Evolutionary conservation across 2,888 invertebrate genomes (phyloP).

Genomic region (Dryobota labecula): DNA sequence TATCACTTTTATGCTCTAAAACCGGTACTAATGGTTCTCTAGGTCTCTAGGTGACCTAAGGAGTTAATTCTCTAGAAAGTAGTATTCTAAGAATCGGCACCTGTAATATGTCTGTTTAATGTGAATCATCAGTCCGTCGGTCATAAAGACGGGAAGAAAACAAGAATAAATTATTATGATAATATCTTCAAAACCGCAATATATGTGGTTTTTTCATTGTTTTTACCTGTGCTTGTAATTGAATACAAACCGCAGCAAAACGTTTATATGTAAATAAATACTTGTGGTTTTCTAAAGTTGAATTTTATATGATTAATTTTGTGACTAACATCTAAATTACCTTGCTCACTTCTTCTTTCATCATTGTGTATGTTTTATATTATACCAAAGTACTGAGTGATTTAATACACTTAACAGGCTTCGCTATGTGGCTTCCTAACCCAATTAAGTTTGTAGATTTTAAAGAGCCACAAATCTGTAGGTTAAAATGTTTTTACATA

Average conservation of each 20-base stretch:
- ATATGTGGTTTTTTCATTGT: neutral
- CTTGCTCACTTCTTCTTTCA: neutral
- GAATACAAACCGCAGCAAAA: conserved; percentile 23
- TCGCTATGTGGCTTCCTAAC: conserved; percentile 30
- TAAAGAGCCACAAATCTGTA: neutral
- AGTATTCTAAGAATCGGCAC: conserved; percentile 28
- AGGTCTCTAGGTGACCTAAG: conserved; percentile 31
- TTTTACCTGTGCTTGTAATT: conserved; percentile 2
- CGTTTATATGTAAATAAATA: no score
- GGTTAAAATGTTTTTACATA: no score
- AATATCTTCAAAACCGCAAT: conserved; percentile 22
- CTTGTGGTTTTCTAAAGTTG: conserved; percentile 13
- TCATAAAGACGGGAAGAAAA: conserved; percentile 12
- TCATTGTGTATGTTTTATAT: neutral
- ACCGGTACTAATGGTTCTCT: conserved; percentile 26
- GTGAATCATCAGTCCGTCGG: conserved; percentile 29
- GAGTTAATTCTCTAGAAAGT: conserved; percentile 38
- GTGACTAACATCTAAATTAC: neutral
- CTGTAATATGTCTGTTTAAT: neutral
- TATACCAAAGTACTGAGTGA: neutral
- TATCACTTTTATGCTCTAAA: conserved; percentile 1
- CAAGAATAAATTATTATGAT: no score
- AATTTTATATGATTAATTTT: neutral
- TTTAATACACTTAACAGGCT: conserved; percentile 15
- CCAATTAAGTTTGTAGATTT: neutral